These are phyloP conservation scores for Liolophura sinensis DNA, from an alignment of 1,140 invertebrate genomes.

Conservation along the genomic window DNA sequence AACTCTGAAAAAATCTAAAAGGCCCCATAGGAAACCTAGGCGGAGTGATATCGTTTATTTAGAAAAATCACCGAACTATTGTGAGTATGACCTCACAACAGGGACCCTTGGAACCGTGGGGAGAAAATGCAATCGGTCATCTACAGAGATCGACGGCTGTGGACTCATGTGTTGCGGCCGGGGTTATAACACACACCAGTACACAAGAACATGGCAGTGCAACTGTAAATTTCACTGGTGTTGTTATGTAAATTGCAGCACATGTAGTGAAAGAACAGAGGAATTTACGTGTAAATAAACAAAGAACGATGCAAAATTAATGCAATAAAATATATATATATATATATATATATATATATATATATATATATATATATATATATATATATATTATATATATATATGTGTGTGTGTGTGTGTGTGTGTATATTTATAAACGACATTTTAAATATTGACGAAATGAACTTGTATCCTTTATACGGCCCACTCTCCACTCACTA, in stretches of 20 bases:
- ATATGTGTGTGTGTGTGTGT: too few species aligned
- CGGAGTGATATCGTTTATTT: constrained; percentile 83
- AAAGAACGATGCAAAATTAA: neutral
- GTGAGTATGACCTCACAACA: constrained; percentile 73
- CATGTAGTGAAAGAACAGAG: constrained; percentile 57
- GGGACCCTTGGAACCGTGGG: constrained; percentile 57
- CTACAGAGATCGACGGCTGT: constrained; percentile 59
- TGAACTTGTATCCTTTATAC: too few species aligned
- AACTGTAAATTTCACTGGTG: constrained; percentile 64
- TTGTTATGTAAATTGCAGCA: constrained; percentile 61
- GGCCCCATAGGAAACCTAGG: constrained; percentile 46
- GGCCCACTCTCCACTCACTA: too few species aligned
- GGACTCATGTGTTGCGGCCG: constrained; percentile 64
- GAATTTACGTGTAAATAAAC: constrained; percentile 58
- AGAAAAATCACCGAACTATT: constrained; percentile 91
- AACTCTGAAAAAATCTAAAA: constrained; percentile 70
- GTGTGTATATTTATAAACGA: too few species aligned
- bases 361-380: too few species aligned
- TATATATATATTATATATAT: too few species aligned
- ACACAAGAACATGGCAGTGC: constrained; percentile 57
- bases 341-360: too few species aligned
- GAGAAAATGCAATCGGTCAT: constrained; percentile 59
- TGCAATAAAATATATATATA: neutral
- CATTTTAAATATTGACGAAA: too few species aligned
- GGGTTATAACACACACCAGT: constrained; percentile 62